Evolutionary conservation across 2,113 vertebrate species (phyloP).

Genomic region (Macroglossus sobrinus): DNA sequence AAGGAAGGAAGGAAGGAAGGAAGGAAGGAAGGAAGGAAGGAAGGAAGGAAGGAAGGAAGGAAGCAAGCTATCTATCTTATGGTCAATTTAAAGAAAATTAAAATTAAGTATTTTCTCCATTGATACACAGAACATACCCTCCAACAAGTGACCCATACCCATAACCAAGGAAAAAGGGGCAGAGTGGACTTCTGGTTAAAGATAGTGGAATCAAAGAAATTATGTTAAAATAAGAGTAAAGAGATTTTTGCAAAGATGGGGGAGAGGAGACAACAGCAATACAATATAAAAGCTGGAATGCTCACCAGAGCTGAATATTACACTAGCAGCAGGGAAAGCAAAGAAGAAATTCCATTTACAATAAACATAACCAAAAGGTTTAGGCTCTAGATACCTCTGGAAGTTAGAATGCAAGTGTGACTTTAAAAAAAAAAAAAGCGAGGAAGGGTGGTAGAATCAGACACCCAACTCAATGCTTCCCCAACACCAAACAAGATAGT

Average conservation of each 20-base stretch:
- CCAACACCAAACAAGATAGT: not conserved
- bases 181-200: not conserved
- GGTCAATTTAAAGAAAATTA: not conserved
- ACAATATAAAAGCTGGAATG: not conserved
- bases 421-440: not conserved
- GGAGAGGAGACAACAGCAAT: not conserved
- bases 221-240: not conserved
- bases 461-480: not conserved
- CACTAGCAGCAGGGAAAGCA: not conserved
- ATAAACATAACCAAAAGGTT: not conserved
- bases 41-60: too few species aligned
- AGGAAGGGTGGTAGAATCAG: not conserved
- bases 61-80: not conserved
- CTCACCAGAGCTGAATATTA: not conserved
- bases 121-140: not conserved
- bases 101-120: not conserved
- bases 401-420: not conserved
- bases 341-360: not conserved
- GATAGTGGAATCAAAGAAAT: fast-evolving
- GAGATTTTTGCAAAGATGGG: not conserved
- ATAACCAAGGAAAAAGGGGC: not conserved
- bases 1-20: too few species aligned
- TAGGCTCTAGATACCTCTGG: not conserved
- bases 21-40: too few species aligned
- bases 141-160: not conserved